Evolutionary conservation across 2,888 invertebrate species (phyloP), one percentile per base, ranked within the genome.

Genomic region (Diogma glabrata): DNA sequence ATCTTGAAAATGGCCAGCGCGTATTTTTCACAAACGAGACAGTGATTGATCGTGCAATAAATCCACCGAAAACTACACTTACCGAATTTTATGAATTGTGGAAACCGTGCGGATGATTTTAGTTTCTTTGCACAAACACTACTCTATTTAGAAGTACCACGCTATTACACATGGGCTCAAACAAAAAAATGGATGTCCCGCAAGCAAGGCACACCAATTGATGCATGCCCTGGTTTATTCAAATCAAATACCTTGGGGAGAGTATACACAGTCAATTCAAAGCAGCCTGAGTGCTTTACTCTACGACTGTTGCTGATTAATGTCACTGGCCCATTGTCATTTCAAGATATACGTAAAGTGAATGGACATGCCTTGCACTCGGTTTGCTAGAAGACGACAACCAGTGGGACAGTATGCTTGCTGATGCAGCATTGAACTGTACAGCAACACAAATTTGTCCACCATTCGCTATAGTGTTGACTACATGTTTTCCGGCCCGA

Each of bases 271-370:
- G n/a, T n/a, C n/a, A n/a, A n/a, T n/a, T n/a, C n/a, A n/a, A n/a
- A n/a, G n/a, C n/a, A n/a, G n/a, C n/a, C n/a, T n/a, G n/a, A n/a
- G n/a, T n/a, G n/a, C n/a, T n/a, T n/a, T n/a, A n/a, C 10, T 26
- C 28, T 26, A 10, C 28, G 28, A 26, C 10, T 26, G 28, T 26
- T 26, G 28, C 10, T 26, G 7, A 9, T 26, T 26, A 26, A 26
- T 26, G 28, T 26, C 28, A 26, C 28, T 10, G 28, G 28, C 28
- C n/a, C n/a, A n/a, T n/a, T 9, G 33, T 7, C 33, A 33, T n/a
- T 33, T 14, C 33, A 33, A 33, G n/a, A 33, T 33, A 33, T 33
- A 33, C n/a, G n/a, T n/a, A n/a, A n/a, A n/a, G n/a, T n/a, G n/a
- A 33, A 33, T 12, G 14, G 12, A 14, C 33, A 9, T 33, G 33